These are phyloP conservation scores for Mustela nigripes DNA, from an alignment of 2,113 vertebrate genomes.

Conservation along the genomic window DNA sequence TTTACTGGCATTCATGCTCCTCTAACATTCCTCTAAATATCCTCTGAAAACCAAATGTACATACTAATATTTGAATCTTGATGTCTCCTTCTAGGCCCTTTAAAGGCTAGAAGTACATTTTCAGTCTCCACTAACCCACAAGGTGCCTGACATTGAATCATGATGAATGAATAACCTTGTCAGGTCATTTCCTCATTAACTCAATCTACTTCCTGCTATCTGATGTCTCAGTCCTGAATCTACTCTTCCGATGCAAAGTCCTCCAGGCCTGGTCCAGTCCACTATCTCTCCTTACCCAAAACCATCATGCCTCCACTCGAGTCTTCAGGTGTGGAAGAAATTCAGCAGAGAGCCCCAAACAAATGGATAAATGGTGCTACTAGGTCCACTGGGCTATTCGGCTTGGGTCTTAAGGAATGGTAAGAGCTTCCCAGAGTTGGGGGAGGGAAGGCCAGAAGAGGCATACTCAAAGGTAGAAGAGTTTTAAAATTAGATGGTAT, in stretches of 20 bases:
- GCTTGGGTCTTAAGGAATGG: neutral
- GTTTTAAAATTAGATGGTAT: neutral
- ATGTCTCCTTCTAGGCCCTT: neutral
- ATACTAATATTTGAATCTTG: neutral
- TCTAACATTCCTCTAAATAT: neutral
- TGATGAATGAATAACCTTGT: neutral
- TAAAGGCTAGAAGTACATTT: neutral
- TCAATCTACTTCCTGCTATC: neutral
- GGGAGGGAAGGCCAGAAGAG: rapidly evolving
- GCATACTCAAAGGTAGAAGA: neutral
- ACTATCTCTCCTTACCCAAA: neutral
- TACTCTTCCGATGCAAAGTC: neutral
- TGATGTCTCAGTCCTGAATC: neutral
- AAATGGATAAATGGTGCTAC: neutral
- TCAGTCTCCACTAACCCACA: neutral
- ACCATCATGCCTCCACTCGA: neutral
- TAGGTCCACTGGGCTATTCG: neutral
- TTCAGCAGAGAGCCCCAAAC: neutral
- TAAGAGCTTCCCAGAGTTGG: neutral
- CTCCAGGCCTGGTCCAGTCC: too few species aligned
- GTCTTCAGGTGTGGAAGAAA: neutral
- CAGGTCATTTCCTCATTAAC: neutral
- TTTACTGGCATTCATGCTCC: neutral
- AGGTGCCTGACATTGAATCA: neutral
- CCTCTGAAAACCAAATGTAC: neutral